A percentile compares a stretch with the other conserved stretches of the same genome.
phyloP scores from a whole-genome alignment of 2,888 invertebrate genomes.

The Fragum whitleyi region DNA sequence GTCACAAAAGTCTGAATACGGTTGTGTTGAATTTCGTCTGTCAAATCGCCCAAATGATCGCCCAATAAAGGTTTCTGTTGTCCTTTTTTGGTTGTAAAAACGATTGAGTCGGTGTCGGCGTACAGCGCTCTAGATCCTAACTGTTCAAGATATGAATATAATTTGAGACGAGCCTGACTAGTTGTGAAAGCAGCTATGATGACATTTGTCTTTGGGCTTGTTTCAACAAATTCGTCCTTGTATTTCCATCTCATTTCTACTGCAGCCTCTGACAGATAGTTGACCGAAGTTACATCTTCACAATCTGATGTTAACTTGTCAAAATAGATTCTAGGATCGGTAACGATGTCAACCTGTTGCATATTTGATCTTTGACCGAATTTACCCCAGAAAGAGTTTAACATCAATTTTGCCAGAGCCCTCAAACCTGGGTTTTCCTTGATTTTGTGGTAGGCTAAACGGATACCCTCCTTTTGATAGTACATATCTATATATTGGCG shows the following conservation, averaged over 20 bases:
- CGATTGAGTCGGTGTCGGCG: slow-evolving; percentile 41
- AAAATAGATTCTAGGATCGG: slow-evolving; percentile 8
- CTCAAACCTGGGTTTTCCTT: slow-evolving; percentile 51
- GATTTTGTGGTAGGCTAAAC: slow-evolving; percentile 37
- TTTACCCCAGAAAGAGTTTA: slow-evolving; percentile 54
- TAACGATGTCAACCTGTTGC: slow-evolving; percentile 38
- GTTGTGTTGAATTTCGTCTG: slow-evolving; percentile 77
- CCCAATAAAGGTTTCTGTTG: slow-evolving; percentile 71
- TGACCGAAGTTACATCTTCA: slow-evolving; percentile 35
- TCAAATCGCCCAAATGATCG: slow-evolving; percentile 81
- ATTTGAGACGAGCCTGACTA: slow-evolving; percentile 22
- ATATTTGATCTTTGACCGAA: no score
- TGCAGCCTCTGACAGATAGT: slow-evolving; percentile 43
- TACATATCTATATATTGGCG: slow-evolving; percentile 64
- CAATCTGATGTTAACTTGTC: slow-evolving; percentile 28
- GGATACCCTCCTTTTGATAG: slow-evolving; percentile 51
- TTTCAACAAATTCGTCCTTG: slow-evolving; percentile 37
- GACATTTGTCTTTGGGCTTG: slow-evolving; percentile 26
- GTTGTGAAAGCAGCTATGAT: slow-evolving; percentile 35
- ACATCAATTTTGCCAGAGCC: slow-evolving; percentile 51
- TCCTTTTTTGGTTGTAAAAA: slow-evolving; percentile 35
- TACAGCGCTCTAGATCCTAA: slow-evolving; percentile 13
- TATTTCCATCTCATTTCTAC: no score
- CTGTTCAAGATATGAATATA: slow-evolving; percentile 34
- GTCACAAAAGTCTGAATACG: slow-evolving; percentile 73